Percentiles rank a stretch among this genome's conserved stretches.
Evolutionary conservation across 1,140 invertebrate species (phyloP).

Genomic region (Bombus balteatus): DNA sequence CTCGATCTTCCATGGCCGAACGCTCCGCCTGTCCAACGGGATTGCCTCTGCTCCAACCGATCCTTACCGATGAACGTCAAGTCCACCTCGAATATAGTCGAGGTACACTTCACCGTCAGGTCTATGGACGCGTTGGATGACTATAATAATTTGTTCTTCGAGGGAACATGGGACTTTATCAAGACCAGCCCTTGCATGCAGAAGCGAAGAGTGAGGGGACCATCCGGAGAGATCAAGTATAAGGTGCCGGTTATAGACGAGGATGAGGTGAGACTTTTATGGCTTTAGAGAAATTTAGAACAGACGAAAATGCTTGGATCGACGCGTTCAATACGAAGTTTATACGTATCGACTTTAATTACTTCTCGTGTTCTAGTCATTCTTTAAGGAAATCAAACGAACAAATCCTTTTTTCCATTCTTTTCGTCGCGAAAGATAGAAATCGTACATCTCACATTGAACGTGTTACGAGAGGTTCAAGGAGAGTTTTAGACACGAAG

Average conservation of each 20-base stretch:
- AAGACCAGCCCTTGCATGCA: constrained; percentile 87
- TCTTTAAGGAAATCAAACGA: too few species aligned
- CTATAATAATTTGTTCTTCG: constrained; percentile 91
- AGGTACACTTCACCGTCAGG: constrained; percentile 90
- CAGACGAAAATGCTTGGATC: not conserved
- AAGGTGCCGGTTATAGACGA: constrained; percentile 83
- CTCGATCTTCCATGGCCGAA: constrained; percentile 90
- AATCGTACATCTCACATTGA: too few species aligned
- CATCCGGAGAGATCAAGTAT: constrained; percentile 90
- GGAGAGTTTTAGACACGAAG: too few species aligned
- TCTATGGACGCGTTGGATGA: constrained; percentile 93
- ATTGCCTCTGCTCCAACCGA: constrained; percentile 88
- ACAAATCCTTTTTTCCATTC: too few species aligned
- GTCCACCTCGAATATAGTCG: constrained; percentile 89
- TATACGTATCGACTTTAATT: too few species aligned
- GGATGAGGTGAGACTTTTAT: constrained; percentile 84
- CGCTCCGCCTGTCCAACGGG: constrained; percentile 85
- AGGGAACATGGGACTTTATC: constrained; percentile 92
- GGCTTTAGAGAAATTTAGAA: not conserved
- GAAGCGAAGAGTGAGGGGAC: constrained; percentile 87
- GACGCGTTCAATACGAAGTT: too few species aligned
- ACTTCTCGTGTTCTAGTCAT: too few species aligned
- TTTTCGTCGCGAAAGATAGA: too few species aligned
- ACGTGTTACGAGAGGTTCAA: too few species aligned
- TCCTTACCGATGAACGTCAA: constrained; percentile 89